Evolutionary conservation across 2,797 vertebrate species (phyloP).

Genomic region (Pantherophis vulpinus): DNA sequence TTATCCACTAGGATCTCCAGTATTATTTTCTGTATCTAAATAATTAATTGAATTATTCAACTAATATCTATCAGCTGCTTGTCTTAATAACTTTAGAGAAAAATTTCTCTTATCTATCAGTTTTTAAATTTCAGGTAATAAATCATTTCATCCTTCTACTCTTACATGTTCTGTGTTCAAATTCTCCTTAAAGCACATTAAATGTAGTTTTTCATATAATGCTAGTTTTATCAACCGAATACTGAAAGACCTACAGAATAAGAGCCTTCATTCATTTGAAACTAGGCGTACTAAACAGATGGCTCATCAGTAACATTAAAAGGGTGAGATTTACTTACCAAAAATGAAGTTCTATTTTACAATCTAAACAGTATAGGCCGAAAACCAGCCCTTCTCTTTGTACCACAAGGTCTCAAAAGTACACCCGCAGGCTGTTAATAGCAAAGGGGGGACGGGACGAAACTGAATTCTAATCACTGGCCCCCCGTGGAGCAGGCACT

Average conservation of each 20-base stretch:
- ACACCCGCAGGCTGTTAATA: not conserved
- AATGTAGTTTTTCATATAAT: not conserved
- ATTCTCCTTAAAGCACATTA: not conserved
- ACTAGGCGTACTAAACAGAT: not conserved
- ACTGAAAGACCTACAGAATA: not conserved
- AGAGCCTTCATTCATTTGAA: not conserved
- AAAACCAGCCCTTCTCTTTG: conserved; percentile 11
- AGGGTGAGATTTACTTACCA: not conserved
- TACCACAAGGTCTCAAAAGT: not conserved
- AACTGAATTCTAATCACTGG: conserved; percentile 12
- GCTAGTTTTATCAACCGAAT: not conserved
- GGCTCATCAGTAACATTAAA: not conserved
- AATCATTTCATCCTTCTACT: not conserved
- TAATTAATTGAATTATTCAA: not conserved
- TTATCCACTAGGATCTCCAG: not conserved
- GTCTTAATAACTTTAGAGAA: not conserved
- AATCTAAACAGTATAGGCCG: conserved; percentile 6
- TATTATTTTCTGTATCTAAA: not conserved
- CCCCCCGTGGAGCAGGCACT: not conserved
- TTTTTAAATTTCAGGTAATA: not conserved
- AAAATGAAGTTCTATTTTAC: not conserved
- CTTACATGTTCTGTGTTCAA: not conserved
- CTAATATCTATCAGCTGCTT: not conserved
- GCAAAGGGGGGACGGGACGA: not conserved
- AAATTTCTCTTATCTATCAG: conserved; percentile 20